Percentiles rank a stretch among this genome's conserved stretches.
Evolutionary conservation across 2,113 vertebrate species (phyloP).

Genomic region (Oriolus oriolus): DNA sequence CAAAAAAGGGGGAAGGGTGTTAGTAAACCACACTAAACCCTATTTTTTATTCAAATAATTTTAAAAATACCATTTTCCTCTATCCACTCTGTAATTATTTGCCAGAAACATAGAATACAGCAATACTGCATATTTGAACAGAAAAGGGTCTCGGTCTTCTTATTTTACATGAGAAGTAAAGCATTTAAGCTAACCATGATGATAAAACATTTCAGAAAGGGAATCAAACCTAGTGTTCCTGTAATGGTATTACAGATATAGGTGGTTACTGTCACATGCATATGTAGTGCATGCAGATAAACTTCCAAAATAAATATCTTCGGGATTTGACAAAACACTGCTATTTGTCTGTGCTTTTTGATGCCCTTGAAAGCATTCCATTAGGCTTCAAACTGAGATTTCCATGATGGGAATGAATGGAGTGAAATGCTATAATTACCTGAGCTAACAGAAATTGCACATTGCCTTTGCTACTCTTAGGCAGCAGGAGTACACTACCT

Average conservation of each 20-base stretch:
- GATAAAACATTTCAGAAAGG: neutral
- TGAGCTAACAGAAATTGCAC: neutral
- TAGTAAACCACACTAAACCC: neutral
- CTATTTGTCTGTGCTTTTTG: neutral
- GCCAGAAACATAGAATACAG: neutral
- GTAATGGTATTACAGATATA: neutral
- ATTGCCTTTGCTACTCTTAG: neutral
- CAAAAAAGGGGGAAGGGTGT: accelerated
- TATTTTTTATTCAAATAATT: neutral
- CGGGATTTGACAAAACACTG: neutral
- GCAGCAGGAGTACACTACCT: neutral
- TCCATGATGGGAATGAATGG: neutral
- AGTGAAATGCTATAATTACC: neutral
- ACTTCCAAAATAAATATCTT: neutral
- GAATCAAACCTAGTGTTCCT: neutral
- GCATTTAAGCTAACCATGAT: neutral
- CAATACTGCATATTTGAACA: neutral
- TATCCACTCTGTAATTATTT: neutral
- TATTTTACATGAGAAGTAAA: neutral
- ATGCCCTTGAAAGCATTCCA: neutral
- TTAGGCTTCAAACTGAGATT: neutral
- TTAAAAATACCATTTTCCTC: neutral
- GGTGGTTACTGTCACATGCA: neutral
- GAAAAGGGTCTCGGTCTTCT: neutral
- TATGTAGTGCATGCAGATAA: neutral